Evolutionary conservation across 2,888 invertebrate species (phyloP).

Genomic region (Chymomyza fuscimana): DNA sequence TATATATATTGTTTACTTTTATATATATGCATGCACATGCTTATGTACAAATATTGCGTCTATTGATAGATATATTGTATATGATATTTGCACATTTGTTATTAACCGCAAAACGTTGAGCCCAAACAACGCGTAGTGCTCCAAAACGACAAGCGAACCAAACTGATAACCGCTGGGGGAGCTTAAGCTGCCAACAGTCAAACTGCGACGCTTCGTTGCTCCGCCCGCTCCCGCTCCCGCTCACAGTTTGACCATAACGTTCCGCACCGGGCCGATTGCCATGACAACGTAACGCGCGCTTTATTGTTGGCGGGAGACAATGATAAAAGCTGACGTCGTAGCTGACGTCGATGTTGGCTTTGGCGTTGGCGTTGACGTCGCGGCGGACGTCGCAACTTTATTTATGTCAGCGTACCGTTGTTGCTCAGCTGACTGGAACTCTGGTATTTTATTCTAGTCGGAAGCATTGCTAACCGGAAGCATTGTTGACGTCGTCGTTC

Average conservation of each 20-base stretch:
- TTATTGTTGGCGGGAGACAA: not conserved
- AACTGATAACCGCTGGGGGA: slow-evolving; percentile 50
- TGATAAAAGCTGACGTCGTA: not conserved
- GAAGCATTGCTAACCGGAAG: slow-evolving; percentile 49
- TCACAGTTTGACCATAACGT: slow-evolving; percentile 3
- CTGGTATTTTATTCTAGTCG: slow-evolving; percentile 30
- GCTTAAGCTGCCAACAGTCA: slow-evolving; percentile 32
- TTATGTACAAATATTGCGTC: not conserved
- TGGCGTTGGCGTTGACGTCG: not conserved
- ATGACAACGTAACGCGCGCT: slow-evolving; percentile 6
- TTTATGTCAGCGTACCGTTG: slow-evolving; percentile 35
- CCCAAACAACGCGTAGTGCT: not conserved
- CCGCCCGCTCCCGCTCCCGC: slow-evolving; percentile 10
- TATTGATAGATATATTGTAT: not conserved
- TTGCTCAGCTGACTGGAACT: slow-evolving; percentile 70
- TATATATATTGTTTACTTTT: slow-evolving; percentile 19
- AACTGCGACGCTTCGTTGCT: not conserved
- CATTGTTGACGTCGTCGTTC: slow-evolving; percentile 25
- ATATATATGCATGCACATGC: not conserved
- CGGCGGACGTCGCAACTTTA: slow-evolving; percentile 9
- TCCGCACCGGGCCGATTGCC: slow-evolving; percentile 7
- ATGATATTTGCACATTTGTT: slow-evolving; percentile 18
- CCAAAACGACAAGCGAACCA: slow-evolving; percentile 28
- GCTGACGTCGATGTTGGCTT: not conserved
- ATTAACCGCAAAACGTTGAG: slow-evolving; percentile 5